Conservation (phyloP, 2,113 vertebrate genomes). For the Apaloderma vittatum region DNA sequence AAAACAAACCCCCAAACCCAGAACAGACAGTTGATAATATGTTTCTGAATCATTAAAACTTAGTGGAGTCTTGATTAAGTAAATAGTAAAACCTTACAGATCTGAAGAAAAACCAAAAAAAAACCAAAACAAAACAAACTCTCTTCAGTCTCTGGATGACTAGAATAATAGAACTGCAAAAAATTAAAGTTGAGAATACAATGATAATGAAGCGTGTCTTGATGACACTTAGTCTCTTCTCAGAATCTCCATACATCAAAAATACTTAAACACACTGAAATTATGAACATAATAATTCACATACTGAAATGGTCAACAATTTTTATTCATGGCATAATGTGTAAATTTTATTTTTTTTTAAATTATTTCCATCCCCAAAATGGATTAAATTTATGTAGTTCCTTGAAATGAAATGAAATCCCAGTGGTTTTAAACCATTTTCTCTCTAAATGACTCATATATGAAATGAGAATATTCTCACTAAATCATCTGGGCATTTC, state of each 20-base stretch:
- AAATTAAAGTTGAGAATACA: background rate
- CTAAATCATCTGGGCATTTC: background rate
- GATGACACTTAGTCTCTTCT: background rate
- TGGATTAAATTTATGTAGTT: background rate
- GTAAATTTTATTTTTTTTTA: background rate
- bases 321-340: background rate
- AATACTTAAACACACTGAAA: background rate
- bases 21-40: background rate
- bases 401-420: background rate
- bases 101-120: background rate
- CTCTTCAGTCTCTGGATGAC: background rate
- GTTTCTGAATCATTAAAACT: background rate
- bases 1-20: background rate
- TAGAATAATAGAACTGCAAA: background rate
- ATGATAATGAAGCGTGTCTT: background rate
- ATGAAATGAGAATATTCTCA: background rate
- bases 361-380: background rate
- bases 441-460: background rate
- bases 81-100: background rate
- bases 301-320: background rate
- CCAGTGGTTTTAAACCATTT: background rate
- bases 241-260: background rate
- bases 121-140: background rate
- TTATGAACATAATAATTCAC: background rate
- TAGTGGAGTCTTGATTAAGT: background rate